phyloP scores from a whole-genome alignment of 2,113 vertebrate genomes.

The Panurus biarmicus region DNA sequence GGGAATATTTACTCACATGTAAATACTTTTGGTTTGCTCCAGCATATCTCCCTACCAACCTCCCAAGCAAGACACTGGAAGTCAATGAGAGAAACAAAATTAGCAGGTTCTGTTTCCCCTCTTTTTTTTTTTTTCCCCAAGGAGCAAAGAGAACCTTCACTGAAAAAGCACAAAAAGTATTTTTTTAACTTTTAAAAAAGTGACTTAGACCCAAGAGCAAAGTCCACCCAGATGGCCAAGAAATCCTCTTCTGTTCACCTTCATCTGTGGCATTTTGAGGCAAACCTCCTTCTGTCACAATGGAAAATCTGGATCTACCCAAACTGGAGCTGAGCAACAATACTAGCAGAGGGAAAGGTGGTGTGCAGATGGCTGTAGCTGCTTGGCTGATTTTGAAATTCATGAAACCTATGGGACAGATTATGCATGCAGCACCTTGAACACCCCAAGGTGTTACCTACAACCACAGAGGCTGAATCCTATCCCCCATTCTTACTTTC shows the following conservation, averaged over 20 bases:
- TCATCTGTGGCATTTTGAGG: slow-evolving; percentile 4
- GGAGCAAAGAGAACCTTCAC: background rate
- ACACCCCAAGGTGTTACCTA: background rate
- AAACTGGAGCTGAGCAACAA: background rate
- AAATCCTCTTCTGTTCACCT: background rate
- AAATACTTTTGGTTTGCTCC: background rate
- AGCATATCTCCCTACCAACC: background rate
- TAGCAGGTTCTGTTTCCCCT: background rate
- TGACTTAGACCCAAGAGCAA: background rate
- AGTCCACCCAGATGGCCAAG: background rate
- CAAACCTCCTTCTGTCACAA: slow-evolving; percentile 1
- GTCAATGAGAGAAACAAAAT: background rate
- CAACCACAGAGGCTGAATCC: background rate
- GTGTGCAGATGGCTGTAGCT: background rate
- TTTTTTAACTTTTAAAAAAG: slow-evolving; percentile 1
- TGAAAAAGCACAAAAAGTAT: background rate
- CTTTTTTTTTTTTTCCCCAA: background rate
- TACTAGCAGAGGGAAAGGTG: background rate
- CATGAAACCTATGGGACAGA: background rate
- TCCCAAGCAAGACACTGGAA: background rate
- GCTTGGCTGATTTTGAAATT: background rate
- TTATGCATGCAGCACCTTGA: background rate
- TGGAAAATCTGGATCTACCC: slow-evolving; percentile 10
- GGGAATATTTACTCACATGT: background rate
- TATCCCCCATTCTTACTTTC: background rate